Evolutionary conservation across 30 jellyfish, hydroid and myxozoan genomes (phyloP).

Genomic region (Sanderia malayensis): DNA sequence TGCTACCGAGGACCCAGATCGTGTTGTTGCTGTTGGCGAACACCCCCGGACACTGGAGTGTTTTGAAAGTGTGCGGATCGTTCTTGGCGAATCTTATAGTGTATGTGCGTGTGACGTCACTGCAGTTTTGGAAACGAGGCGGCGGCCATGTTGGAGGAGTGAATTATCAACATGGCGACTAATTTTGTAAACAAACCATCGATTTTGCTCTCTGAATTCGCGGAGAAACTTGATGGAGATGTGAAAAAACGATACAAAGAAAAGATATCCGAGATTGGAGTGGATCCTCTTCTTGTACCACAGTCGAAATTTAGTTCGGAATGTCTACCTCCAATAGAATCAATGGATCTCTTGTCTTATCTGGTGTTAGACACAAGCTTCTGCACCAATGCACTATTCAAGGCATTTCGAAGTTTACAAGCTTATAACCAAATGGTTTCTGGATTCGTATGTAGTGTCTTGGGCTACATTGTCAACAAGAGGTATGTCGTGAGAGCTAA

Average conservation of each 20-base stretch:
- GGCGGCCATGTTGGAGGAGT: constrained; percentile 26
- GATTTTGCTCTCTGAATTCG: constrained; percentile 20
- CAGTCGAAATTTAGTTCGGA: constrained; percentile 22
- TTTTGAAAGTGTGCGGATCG: no score
- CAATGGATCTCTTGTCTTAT: constrained; percentile 36
- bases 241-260: constrained; percentile 20
- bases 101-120: background rate
- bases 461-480: background rate
- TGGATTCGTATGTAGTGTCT: background rate
- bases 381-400: background rate
- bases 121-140: background rate
- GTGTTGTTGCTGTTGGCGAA: no score
- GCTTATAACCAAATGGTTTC: no score
- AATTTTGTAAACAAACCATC: constrained; percentile 15
- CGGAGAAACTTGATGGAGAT: constrained; percentile 16
- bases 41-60: no score
- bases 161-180: constrained; percentile 28
- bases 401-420: background rate
- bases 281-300: no score
- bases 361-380: constrained; percentile 10
- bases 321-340: constrained; percentile 53
- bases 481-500: constrained; percentile 27
- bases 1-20: no score
- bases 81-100: background rate
- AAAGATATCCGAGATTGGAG: no score